A percentile compares a stretch with the other conserved stretches of the same genome.
Conservation (phyloP, 2,797 vertebrate species). For the Acomys russatus region DNA sequence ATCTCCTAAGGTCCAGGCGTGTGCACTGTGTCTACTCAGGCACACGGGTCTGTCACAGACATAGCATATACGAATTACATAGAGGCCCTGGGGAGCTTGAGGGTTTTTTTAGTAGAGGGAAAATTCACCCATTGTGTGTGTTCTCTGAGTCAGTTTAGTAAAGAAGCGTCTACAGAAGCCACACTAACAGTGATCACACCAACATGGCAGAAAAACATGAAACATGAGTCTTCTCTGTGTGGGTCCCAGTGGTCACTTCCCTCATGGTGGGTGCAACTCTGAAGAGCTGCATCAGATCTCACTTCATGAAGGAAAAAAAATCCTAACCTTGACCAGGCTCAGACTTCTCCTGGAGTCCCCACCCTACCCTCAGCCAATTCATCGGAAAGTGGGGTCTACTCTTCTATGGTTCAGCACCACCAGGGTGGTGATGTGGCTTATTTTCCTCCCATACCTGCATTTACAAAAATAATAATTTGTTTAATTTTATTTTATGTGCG, state of each 20-base stretch:
- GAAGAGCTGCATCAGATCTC: neutral
- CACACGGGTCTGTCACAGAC: neutral
- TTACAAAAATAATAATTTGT: too few relatives aligned
- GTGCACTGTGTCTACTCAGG: neutral
- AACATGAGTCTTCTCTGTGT: neutral
- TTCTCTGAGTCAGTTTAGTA: neutral
- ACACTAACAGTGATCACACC: neutral
- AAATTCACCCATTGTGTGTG: neutral
- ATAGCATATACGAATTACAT: neutral
- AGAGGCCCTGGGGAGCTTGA: neutral
- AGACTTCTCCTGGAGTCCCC: neutral
- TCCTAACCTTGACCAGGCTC: neutral
- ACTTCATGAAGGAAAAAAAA: neutral
- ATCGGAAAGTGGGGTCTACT: neutral
- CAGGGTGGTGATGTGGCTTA: neutral
- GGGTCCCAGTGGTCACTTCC: neutral
- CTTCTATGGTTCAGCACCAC: neutral
- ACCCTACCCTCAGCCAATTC: accelerated
- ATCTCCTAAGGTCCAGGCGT: neutral
- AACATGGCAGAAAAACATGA: neutral
- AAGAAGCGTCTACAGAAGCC: neutral
- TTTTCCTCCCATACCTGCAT: neutral
- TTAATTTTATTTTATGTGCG: too few relatives aligned
- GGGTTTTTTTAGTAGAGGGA: neutral
- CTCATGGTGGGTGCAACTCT: neutral